Conservation (phyloP, 2,113 vertebrate genomes). For the Bos indicus region DNA sequence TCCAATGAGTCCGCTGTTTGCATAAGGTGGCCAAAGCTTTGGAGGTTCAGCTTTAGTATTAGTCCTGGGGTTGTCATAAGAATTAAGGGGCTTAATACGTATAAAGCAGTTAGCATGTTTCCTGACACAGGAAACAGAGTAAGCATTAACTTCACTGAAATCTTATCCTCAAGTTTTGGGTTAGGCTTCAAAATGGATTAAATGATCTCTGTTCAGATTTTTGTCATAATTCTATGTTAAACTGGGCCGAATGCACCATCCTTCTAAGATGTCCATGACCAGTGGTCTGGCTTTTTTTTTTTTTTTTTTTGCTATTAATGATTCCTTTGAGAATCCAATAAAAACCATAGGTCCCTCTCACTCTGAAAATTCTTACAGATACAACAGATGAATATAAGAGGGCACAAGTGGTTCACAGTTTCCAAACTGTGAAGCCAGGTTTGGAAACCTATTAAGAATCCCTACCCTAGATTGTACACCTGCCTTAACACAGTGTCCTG, state of each 20-base stretch:
- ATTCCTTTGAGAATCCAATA: not conserved
- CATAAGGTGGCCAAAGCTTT: not conserved
- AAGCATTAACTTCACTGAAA: not conserved
- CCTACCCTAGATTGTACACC: not conserved
- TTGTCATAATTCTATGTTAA: not conserved
- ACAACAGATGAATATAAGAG: not conserved
- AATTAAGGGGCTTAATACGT: not conserved
- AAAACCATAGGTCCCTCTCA: not conserved
- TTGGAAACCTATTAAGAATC: not conserved
- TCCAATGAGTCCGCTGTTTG: accelerated
- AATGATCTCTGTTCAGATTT: not conserved
- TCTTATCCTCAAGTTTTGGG: not conserved
- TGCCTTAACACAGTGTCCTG: not conserved
- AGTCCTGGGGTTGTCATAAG: not conserved
- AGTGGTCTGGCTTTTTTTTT: not conserved
- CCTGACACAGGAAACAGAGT: not conserved
- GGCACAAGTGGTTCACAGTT: not conserved
- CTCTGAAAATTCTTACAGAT: not conserved
- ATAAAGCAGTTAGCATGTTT: not conserved
- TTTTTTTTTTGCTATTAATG: not conserved
- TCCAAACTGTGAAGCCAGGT: not conserved
- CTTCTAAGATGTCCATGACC: not conserved
- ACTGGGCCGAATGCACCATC: not conserved
- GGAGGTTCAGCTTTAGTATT: not conserved
- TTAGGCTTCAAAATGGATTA: not conserved